These are phyloP conservation scores for Scaptomyza caliginosa DNA, from an alignment of 2,888 invertebrate genomes.

Conservation along the genomic window DNA sequence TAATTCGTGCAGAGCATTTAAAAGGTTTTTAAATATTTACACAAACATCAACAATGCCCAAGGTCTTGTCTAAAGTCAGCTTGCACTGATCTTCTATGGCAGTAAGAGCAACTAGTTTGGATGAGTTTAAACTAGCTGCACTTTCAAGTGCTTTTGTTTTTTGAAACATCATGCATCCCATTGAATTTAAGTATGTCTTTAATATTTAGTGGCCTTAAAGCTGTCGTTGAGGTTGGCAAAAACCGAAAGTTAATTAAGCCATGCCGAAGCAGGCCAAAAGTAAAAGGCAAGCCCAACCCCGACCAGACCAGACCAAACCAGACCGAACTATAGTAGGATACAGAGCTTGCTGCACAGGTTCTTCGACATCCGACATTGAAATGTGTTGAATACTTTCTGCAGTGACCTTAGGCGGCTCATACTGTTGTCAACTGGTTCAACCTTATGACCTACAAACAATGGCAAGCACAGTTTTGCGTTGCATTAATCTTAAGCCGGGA, in stretches of 20 bases:
- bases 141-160: neutral
- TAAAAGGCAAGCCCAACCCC: slow-evolving; percentile 39
- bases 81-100: neutral
- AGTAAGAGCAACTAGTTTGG: neutral
- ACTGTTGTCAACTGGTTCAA: slow-evolving; percentile 39
- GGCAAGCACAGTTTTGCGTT: slow-evolving; percentile 25
- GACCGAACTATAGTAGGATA: slow-evolving; percentile 21
- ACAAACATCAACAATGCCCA: neutral
- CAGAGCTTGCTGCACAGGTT: slow-evolving; percentile 33
- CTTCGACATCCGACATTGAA: slow-evolving; percentile 31
- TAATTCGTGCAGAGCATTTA: neutral
- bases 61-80: neutral
- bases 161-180: slow-evolving; percentile 1
- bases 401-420: neutral
- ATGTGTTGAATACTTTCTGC: neutral
- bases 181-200: slow-evolving; percentile 6
- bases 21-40: neutral
- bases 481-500: neutral
- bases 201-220: slow-evolving; percentile 24
- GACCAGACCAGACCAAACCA: slow-evolving; percentile 1
- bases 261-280: slow-evolving; percentile 41
- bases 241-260: slow-evolving; percentile 51
- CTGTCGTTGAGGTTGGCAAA: slow-evolving; percentile 26
- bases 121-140: neutral
- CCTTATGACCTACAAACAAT: slow-evolving; percentile 63